Evolutionary conservation across 2,797 vertebrate species (phyloP).

Genomic region (Heteromormyrus szaboi): DNA sequence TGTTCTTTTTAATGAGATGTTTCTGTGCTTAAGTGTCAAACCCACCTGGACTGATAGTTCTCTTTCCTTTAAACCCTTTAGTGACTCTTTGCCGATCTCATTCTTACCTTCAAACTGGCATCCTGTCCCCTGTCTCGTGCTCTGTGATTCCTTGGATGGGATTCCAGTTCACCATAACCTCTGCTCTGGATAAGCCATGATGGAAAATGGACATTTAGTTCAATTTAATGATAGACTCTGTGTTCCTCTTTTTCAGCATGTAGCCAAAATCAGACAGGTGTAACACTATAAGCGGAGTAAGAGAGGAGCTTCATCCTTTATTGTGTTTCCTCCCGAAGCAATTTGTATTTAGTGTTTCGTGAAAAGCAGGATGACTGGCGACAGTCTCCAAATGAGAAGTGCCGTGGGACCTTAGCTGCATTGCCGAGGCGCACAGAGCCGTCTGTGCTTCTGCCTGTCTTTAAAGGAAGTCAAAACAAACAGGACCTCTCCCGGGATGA

Average conservation of each 20-base stretch:
- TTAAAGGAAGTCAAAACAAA: slow-evolving; percentile 47
- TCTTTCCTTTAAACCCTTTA: not conserved
- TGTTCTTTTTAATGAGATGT: slow-evolving; percentile 12
- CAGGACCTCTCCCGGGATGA: slow-evolving; percentile 27
- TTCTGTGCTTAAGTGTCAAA: not conserved
- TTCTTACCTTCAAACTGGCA: not conserved
- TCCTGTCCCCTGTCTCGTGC: not conserved
- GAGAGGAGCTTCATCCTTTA: not conserved
- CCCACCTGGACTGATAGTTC: not conserved
- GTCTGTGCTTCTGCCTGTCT: slow-evolving; percentile 31
- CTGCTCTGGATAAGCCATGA: not conserved
- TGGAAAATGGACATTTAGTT: not conserved
- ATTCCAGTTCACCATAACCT: not conserved
- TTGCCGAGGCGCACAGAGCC: slow-evolving; percentile 48
- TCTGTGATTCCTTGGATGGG: not conserved
- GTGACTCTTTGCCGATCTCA: not conserved
- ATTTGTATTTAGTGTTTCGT: slow-evolving; percentile 49
- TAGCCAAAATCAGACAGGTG: not conserved
- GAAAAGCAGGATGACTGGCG: slow-evolving; percentile 51
- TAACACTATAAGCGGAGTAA: not conserved
- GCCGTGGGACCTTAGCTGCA: slow-evolving; percentile 52
- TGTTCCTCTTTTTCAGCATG: not conserved
- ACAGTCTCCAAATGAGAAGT: slow-evolving; percentile 54
- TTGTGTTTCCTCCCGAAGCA: slow-evolving; percentile 39
- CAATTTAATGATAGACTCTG: not conserved